Base-by-base conservation (phyloP, 2,888 invertebrate genomes). In the Mimachlamys varia region DNA sequence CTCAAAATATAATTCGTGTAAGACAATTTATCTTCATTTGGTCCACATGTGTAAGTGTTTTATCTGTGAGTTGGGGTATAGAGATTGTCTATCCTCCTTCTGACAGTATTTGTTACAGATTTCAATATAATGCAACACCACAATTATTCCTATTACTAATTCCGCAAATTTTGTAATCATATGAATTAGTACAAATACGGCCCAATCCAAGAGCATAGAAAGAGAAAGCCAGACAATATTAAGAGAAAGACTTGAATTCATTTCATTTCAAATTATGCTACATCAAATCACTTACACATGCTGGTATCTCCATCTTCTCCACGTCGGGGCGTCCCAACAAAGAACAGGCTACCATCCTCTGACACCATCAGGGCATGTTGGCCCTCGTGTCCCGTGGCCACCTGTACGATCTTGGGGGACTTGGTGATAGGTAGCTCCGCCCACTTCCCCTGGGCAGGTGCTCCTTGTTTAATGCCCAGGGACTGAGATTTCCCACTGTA, bases 291-390 rank as follows among this genome's bases (percentile, higher is more conserved):
- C 94, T 93, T 92, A 95, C 95, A 94, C 49, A 95, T 91, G 91
- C 97, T 98, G 92, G 98, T 98, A 96, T 99, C 99, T 0, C 99
- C 99, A 96, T 99, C 99, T 97, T 99, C 99, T 49, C 99, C 99
- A 5, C 99, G 97, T 0, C 98, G 97, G 0, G 99, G 98, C 13
- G 98, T 98, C 15, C 99, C 98, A 94, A 97, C 97, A 97, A 98
- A 98, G 96, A 98, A 98, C 0, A 98, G 98, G 0, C 98, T 98
- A 0, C 99, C 99, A 96, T 99, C 99, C 95, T 99, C 99, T 76
- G 99, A 98, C n/a, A 99, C 97, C 53, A 99, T 97, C 89, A 99
- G 97, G 0, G 98, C 98, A 96, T 99, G 99, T 89, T 98, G 98
- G 0, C 99, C 99, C 96, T 99, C 99, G 95, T 99, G 99, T 0